A percentile compares a stretch with the other conserved stretches of the same genome.
phyloP scores from a whole-genome alignment of 2,888 invertebrate genomes.

The Metallyticus violacea region DNA sequence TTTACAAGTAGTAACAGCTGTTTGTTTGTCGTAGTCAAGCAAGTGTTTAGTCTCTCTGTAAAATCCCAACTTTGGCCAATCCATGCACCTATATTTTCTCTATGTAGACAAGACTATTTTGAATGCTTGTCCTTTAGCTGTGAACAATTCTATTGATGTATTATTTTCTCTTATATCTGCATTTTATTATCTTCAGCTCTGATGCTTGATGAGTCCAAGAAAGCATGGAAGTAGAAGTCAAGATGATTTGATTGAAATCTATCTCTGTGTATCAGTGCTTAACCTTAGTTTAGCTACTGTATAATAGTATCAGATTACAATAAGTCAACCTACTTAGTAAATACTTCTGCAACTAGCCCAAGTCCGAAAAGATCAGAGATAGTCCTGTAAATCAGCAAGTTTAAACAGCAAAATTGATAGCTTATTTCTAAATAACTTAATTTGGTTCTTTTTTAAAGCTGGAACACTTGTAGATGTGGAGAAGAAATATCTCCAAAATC shows the following conservation, averaged over 20 bases:
- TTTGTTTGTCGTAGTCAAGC: neutral
- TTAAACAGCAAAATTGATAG: no score
- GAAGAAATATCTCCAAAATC: no score
- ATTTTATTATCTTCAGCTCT: neutral
- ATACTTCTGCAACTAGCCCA: no score
- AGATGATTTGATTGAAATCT: neutral
- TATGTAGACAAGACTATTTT: neutral
- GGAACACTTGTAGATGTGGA: no score
- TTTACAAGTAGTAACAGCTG: neutral
- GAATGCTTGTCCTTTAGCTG: neutral
- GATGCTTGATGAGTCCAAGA: neutral
- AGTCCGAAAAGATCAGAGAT: no score
- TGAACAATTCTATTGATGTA: neutral
- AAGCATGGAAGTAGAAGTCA: neutral
- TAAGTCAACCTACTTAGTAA: no score
- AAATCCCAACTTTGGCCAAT: neutral
- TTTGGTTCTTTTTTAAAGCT: no score
- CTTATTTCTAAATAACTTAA: no score
- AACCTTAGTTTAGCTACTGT: neutral
- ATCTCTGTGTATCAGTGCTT: neutral
- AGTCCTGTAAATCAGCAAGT: no score
- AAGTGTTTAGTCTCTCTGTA: neutral
- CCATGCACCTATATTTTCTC: neutral
- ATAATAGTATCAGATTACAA: no score
- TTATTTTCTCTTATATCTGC: neutral